Evolutionary conservation across 2,113 vertebrate species (phyloP), one percentile per base, ranked within the genome.

Genomic region (Chauna torquata): DNA sequence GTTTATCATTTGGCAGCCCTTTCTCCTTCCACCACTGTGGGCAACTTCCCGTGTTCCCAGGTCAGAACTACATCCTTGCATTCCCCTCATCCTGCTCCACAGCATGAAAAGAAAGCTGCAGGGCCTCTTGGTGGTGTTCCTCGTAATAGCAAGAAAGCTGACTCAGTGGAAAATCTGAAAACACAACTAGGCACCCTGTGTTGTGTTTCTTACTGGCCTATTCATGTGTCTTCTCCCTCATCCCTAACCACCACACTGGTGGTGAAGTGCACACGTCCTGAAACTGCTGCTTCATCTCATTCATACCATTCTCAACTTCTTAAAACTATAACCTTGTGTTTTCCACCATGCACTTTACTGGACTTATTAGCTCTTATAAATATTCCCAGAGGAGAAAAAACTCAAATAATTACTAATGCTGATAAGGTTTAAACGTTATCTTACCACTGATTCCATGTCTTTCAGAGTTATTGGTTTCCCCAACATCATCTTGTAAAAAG

Each of bases 401-500:
- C 2, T 58, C 61, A 28, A 1, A 1, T 6, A 16, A 65, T 1
- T 44, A 44, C 65, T 49, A 32, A 28, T 0, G 4, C 8, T 8
- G 49, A 52, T 2, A 18, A 7, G 1, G 42, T 5, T 61, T 30
- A 36, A 52, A 10, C 1, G 1, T 47, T 58, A 30, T 94, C 99
- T 98, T 97, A 99, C 99, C 99, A 99, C 99, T 20, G 99, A 99
- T 87, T 99, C 99, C 99, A 99, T 99, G 97, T 99, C 99, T 38
- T 99, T 99, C 83, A 99, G 97, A 4, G 99, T 99, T 75, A 99
- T 99, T 88, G 99, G 99, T 82, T 99, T 99, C 55, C 99, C 99
- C 96, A 99, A 88, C 99, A 99, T 99, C 99, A 99, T 99, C 97
- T 99, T 99, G 97, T 99, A 99, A 92, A 99, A 99, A 0, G 99